Evolutionary conservation across 2,888 invertebrate genomes (phyloP), one percentile per base, ranked within the genome.

Genomic region (Cephalotes varians): DNA sequence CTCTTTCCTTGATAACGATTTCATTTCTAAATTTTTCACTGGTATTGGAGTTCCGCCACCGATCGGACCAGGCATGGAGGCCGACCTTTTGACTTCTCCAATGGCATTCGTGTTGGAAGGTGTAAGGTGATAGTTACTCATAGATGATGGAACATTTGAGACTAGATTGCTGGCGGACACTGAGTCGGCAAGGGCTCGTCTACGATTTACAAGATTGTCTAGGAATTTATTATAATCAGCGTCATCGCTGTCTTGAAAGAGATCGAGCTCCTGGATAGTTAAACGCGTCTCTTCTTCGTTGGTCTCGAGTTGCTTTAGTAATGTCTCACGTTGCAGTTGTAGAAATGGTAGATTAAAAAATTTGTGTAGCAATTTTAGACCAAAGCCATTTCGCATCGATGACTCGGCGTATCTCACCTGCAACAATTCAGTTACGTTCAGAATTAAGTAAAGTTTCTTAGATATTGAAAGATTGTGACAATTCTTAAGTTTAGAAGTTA

Each of bases 341-440:
- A 99, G 95, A 94, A 99, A 99, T 74, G 99, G 99, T 82, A 99
- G 96, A 95, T 98, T 99, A 93, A 99, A 97, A 95, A 99, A 99
- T 95, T 98, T 98, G 95, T 99, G 98, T 73, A 99, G 95, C 85
- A 98, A 96, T 93, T 98, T 97, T 79, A 99, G 95, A 4, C 99
- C 99, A 95, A 99, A 99, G 0, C 98, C 98, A 95, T 99, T 99
- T 92, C 98, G 96, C 99, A 99, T 99, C 2, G 98, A 99, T 0
- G 98, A 97, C 94, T 99, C 98, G 0, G 98, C 97, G 93, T 98
- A 98, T 44, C 98, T 96, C 28, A 98, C 96, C 93, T 97, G 96
- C 0, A 96, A 65, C 54, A 83, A 77, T 85, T 49, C 67, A 85
- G 80, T 44, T 62, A 74, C 54, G 44, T 74, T 56, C 7, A n/a